Evolutionary conservation across 1,140 invertebrate species (phyloP).

Genomic region (Orussus abietinus): DNA sequence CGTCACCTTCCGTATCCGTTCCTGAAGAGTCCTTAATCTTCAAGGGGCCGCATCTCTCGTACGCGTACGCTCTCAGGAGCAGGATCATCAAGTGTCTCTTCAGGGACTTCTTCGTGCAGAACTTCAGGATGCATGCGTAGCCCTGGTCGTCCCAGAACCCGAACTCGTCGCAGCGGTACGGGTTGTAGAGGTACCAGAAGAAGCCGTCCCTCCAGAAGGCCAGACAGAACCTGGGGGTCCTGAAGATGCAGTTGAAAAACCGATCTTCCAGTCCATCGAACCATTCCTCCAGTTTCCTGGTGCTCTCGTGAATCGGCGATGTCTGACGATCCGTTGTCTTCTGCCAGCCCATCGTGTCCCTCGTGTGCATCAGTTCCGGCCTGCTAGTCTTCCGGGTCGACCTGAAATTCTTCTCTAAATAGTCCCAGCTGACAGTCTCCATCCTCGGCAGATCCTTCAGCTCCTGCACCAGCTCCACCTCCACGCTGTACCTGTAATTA

Average conservation of each 20-base stretch:
- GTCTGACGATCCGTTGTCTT: slow-evolving; percentile 16
- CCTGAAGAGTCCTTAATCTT: too few relatives aligned
- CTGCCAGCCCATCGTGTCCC: slow-evolving; percentile 21
- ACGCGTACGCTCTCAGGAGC: slow-evolving; percentile 28
- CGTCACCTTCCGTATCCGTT: background rate
- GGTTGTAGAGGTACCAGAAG: slow-evolving; percentile 45
- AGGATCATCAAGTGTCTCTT: slow-evolving; percentile 37
- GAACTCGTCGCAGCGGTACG: slow-evolving; percentile 36
- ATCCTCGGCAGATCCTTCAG: slow-evolving; percentile 18
- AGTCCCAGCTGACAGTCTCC: slow-evolving; percentile 8
- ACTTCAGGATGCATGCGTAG: slow-evolving; percentile 35
- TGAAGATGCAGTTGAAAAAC: slow-evolving; percentile 34
- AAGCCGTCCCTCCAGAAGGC: slow-evolving; percentile 41
- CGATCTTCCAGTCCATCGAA: slow-evolving; percentile 25
- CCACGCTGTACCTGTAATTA: slow-evolving; percentile 38
- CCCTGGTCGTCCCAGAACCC: slow-evolving; percentile 37
- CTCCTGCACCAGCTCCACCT: slow-evolving; percentile 32
- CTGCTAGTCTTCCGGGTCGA: slow-evolving; percentile 17
- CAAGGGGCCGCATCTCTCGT: slow-evolving; percentile 4
- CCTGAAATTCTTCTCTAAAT: slow-evolving; percentile 18
- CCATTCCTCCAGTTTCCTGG: slow-evolving; percentile 28
- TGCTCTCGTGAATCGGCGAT: slow-evolving; percentile 17
- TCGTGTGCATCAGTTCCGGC: slow-evolving; percentile 28
- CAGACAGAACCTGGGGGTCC: slow-evolving; percentile 29
- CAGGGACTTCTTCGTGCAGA: slow-evolving; percentile 30